Evolutionary conservation across 2,113 vertebrate genomes (phyloP).

Genomic region (Microtus ochrogaster): DNA sequence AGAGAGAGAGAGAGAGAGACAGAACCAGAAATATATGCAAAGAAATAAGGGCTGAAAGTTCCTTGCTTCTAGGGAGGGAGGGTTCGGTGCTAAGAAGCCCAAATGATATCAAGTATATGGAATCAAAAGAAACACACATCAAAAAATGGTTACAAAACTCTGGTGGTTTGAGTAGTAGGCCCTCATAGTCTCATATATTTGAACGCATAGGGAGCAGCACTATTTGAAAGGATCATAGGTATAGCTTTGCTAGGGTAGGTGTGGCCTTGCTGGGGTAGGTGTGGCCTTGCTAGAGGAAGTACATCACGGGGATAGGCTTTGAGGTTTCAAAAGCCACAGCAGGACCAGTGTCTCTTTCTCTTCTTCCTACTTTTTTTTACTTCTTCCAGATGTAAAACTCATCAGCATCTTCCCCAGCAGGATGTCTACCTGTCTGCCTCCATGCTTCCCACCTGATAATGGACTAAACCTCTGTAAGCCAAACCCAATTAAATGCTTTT

Average conservation of each 20-base stretch:
- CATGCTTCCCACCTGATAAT: background rate
- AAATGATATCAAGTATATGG: background rate
- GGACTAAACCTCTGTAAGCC: background rate
- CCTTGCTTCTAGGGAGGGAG: background rate
- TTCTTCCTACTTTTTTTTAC: background rate
- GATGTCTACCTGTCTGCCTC: background rate
- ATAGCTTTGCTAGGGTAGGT: no score
- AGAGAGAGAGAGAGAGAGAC: no score
- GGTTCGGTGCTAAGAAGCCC: background rate
- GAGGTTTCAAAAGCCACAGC: background rate
- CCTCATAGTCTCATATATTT: background rate
- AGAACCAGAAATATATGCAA: background rate
- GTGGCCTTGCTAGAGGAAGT: background rate
- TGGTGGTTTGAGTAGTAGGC: background rate
- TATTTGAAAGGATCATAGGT: background rate
- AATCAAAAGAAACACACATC: background rate
- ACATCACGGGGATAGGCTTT: background rate
- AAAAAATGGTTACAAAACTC: background rate
- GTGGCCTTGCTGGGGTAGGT: background rate
- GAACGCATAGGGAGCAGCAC: background rate
- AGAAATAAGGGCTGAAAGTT: background rate
- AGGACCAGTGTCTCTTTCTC: background rate
- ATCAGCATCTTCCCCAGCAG: background rate
- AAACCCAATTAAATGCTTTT: background rate
- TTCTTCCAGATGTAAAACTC: background rate